Base-by-base conservation (phyloP, 2,797 vertebrate species). In the Enteromius mattozi region DNA sequence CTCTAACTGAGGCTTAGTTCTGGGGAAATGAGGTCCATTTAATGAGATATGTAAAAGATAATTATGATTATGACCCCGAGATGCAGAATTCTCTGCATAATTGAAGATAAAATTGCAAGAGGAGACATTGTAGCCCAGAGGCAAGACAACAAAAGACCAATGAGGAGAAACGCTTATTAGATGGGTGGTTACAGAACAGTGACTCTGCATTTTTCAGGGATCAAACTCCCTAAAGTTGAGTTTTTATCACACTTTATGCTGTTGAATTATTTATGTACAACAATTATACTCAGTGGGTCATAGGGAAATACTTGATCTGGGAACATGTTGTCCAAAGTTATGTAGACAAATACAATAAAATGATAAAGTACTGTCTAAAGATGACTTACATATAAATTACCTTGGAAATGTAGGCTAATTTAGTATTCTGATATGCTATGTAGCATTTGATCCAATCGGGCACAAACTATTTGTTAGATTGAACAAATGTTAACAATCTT, bases 21-120 rank as follows among this genome's bases (percentile, higher is more conserved):
- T 85, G 70, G 54, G 84, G 81, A 90, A 84, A 85, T 88, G 69
- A 84, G 85, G 65, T 70, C 85, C 78, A 85, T 88, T 88, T 89
- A 86, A 89, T 86, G 83, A 89, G 88, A 87, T 89, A 86, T 87
- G 86, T 88, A 81, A 89, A 88, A 88, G 87, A 86, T 89, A 89
- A 91, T 90, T 89, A 90, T 83, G 83, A 88, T 89, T 89, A 86
- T 88, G 88, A 89, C 88, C 87, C 86, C 59, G 70, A 86, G 87
- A 88, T 86, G 81, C 74, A 27, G 63, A 63, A 81, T 85, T 89
- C 86, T 87, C 84, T 54, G 78, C 87, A 84, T 89, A 89, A 91
- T 88, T 90, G 87, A 82, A 89, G 86, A 86, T 87, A 86, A 79
- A 89, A 89, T 83, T 89, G 81, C 82, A 85, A 71, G 49, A 76